A percentile compares a stretch with the other conserved stretches of the same genome.
Conservation (phyloP, 2,888 invertebrate species). For the Parasteatoda lunata region DNA sequence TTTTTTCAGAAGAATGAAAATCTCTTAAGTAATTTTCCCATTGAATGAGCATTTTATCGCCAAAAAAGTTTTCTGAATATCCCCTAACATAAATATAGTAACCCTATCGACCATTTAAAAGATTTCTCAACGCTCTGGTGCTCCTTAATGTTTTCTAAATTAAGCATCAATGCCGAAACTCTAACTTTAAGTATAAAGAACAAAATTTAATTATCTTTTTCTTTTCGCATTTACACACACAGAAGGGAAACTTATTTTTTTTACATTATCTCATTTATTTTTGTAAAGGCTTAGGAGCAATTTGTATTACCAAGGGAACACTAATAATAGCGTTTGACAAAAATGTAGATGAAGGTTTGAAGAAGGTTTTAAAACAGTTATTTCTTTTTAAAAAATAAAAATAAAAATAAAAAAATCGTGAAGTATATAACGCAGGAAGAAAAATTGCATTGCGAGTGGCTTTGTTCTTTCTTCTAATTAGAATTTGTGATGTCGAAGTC, state of each 20-base stretch:
- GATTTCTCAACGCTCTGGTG: conserved; percentile 52
- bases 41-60: no score
- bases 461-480: no score
- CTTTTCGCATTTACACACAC: conserved; percentile 13
- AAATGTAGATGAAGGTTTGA: conserved; percentile 3
- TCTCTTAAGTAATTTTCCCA: no score
- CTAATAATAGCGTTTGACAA: conserved; percentile 26
- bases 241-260: conserved; percentile 26
- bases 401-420: background rate
- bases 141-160: conserved; percentile 54
- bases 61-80: no score
- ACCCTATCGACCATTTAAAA: conserved; percentile 35
- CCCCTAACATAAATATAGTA: background rate
- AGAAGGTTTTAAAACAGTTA: background rate
- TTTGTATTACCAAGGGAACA: conserved; percentile 45
- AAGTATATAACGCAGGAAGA: background rate
- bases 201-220: conserved; percentile 56
- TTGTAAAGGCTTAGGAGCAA: conserved; percentile 32
- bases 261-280: conserved; percentile 8
- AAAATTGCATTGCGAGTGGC: no score
- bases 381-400: background rate
- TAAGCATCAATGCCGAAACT: conserved; percentile 46
- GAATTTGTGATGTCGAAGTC: no score
- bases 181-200: conserved; percentile 44
- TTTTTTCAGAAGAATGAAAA: no score